Base-by-base conservation (phyloP, 2,888 invertebrate species). In the Acrocyrtus sp. region DNA sequence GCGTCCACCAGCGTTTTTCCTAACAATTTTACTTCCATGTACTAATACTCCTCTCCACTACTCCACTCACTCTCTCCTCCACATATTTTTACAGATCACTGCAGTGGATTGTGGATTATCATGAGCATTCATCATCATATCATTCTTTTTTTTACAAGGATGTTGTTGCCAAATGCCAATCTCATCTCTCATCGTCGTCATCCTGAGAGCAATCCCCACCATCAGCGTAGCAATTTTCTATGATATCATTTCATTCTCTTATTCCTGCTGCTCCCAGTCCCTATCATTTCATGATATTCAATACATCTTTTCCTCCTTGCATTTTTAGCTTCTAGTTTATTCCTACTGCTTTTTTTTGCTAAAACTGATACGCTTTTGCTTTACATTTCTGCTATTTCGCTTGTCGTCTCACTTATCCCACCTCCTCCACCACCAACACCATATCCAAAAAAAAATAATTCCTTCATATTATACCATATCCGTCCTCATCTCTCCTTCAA, bases 251-350 rank as follows among this genome's bases (percentile, higher is more conserved):
- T 34, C 34, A 8, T 34, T 34, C 34, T 5, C 34, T 34, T 34
- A 34, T 34, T 5, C 34, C 34, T 58, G 21, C 17, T 43, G 15
- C 12, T 43, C 24, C n/a, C n/a, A n/a, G n/a, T n/a, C n/a, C n/a
- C 4, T 22, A 19, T 54, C 54, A 54, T 34, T 27, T 56, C 39
- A 58, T 58, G 45, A 58, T 58, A 58, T 58, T 39, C 58, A 58
- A 34, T 34, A 5, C 34, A 8, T 34, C 34, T 34, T n/a, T n/a
- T n/a, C n/a, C n/a, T n/a, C n/a, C n/a, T n/a, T n/a, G n/a, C 34
- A 34, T 34, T 34, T 34, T 34, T 34, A n/a, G n/a, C n/a, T n/a
- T n/a, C n/a, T n/a, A n/a, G n/a, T n/a, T n/a, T n/a, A n/a, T n/a
- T n/a, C n/a, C n/a, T n/a, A n/a, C n/a, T n/a, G n/a, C n/a, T n/a